Percentiles rank a stretch among this genome's conserved stretches.
Conservation (phyloP, 2,797 vertebrate genomes). For the Parotocinclus haroldoi region DNA sequence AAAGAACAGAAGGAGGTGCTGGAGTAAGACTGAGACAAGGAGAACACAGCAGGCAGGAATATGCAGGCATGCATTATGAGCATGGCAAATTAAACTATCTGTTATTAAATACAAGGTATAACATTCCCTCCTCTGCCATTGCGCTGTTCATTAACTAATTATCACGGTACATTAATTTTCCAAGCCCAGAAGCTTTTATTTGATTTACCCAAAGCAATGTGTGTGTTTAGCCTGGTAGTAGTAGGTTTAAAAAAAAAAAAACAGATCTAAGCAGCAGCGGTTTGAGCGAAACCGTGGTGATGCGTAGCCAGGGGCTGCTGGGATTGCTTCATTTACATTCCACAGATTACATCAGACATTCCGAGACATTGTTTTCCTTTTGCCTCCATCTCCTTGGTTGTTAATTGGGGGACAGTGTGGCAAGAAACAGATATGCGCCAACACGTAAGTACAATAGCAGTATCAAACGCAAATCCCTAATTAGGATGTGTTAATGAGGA, state of each 20-base stretch:
- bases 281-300: slow-evolving; percentile 48
- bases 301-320: slow-evolving; percentile 51
- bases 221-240: slow-evolving; percentile 35
- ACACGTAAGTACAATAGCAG: slow-evolving; percentile 61
- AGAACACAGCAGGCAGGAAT: slow-evolving; percentile 55
- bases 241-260: slow-evolving; percentile 51
- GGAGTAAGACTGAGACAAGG: slow-evolving; percentile 25
- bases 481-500: slow-evolving; percentile 51
- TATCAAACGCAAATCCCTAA: slow-evolving; percentile 59
- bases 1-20: slow-evolving; percentile 42
- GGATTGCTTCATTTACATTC: slow-evolving; percentile 66
- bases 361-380: slow-evolving; percentile 47
- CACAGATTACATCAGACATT: slow-evolving; percentile 66
- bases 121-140: slow-evolving; percentile 61
- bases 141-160: slow-evolving; percentile 69
- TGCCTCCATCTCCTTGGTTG: slow-evolving; percentile 23
- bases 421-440: slow-evolving; percentile 62
- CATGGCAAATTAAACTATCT: slow-evolving; percentile 59
- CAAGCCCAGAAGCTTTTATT: slow-evolving; percentile 60
- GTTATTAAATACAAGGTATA: slow-evolving; percentile 70
- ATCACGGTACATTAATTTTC: slow-evolving; percentile 69
- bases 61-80: slow-evolving; percentile 50
- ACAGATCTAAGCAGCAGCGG: slow-evolving; percentile 48
- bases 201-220: slow-evolving; percentile 60
- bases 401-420: slow-evolving; percentile 65